Percentiles rank a stretch among this genome's conserved stretches.
Conservation (phyloP, 2,888 invertebrate species). For the Meloe dianella region DNA sequence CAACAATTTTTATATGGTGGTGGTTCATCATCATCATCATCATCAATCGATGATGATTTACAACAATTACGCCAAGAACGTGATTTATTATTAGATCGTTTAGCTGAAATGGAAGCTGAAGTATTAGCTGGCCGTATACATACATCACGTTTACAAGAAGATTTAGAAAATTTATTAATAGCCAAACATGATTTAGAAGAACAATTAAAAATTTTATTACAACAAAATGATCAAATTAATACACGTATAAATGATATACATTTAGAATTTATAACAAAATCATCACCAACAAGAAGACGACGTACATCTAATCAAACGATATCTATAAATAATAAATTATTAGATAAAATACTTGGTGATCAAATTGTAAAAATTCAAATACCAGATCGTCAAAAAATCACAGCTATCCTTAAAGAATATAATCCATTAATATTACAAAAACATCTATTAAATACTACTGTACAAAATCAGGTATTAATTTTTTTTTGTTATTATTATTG, state of each 20-base stretch:
- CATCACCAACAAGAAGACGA: too few relatives aligned
- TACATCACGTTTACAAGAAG: slow-evolving; percentile 69
- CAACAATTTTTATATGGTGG: slow-evolving; percentile 42
- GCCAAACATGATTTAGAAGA: slow-evolving; percentile 68
- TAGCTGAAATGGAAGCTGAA: slow-evolving; percentile 80
- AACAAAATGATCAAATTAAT: slow-evolving; percentile 66
- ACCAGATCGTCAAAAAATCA: slow-evolving; percentile 77
- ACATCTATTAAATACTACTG: slow-evolving; percentile 80
- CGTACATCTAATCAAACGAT: too few relatives aligned
- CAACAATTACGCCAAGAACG: slow-evolving; percentile 73
- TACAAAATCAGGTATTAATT: slow-evolving; percentile 88
- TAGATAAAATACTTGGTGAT: slow-evolving; percentile 72
- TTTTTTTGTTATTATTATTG: too few relatives aligned
- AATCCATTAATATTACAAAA: slow-evolving; percentile 83
- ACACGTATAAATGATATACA: slow-evolving; percentile 65
- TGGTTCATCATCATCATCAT: too few relatives aligned
- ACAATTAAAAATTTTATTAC: slow-evolving; percentile 64
- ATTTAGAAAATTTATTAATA: slow-evolving; percentile 65
- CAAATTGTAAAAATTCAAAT: slow-evolving; percentile 69
- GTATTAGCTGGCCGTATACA: slow-evolving; percentile 70
- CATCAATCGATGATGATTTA: slow-evolving; percentile 63
- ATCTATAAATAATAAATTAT: too few relatives aligned
- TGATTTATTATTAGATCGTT: slow-evolving; percentile 74
- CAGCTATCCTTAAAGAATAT: slow-evolving; percentile 82
- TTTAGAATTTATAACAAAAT: slow-evolving; percentile 53